Evolutionary conservation across 2,113 vertebrate species (phyloP).

Genomic region (Myanophis thanlyinensis): DNA sequence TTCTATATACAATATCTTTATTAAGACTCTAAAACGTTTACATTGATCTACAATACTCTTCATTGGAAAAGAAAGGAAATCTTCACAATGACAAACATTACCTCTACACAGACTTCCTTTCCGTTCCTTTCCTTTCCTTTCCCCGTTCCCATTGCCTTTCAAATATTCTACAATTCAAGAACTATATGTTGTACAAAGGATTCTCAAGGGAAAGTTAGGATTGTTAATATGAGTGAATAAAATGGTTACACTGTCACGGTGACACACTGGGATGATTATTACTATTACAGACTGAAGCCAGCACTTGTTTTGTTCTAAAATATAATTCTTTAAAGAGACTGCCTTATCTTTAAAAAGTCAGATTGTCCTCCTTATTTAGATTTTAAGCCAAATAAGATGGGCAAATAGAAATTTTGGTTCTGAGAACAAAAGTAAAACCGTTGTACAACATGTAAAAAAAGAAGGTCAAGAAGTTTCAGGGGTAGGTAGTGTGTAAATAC

Average conservation of each 20-base stretch:
- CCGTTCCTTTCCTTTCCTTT: background rate
- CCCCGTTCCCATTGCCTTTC: background rate
- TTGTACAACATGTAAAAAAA: too few species aligned
- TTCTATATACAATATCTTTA: background rate
- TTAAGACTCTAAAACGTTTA: background rate
- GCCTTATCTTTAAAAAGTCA: background rate
- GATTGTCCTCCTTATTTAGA: accelerated
- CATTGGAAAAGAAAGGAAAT: conserved; percentile 12
- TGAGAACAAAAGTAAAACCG: background rate
- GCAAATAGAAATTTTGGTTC: background rate
- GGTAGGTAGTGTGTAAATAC: background rate
- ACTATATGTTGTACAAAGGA: background rate
- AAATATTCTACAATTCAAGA: conserved; percentile 21
- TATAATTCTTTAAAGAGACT: conserved; percentile 5
- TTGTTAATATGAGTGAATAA: conserved; percentile 9
- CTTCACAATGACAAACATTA: background rate
- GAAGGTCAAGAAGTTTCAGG: background rate
- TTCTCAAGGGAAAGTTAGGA: conserved; percentile 15
- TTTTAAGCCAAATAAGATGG: conserved; percentile 4
- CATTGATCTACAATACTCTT: background rate
- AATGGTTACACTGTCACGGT: background rate
- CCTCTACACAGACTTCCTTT: background rate
- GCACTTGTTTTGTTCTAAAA: background rate
- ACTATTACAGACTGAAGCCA: background rate
- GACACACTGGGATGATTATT: background rate